Evolutionary conservation across 37 sponge, comb jelly and placozoan species (phyloP).

Genomic region (Halisarca cf. caerulea): DNA sequence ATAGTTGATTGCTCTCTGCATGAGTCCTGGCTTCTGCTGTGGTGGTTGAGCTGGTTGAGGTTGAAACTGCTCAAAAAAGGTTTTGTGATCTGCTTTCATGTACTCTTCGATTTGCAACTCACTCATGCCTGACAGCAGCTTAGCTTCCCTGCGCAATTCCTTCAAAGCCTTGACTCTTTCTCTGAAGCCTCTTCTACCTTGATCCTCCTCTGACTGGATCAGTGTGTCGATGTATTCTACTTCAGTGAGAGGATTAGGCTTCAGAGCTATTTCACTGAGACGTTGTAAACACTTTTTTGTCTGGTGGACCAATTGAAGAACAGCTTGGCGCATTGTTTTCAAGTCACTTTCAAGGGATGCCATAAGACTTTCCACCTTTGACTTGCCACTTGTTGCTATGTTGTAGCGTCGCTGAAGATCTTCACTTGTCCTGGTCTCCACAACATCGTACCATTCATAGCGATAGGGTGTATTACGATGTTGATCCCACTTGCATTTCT

Average conservation of each 20-base stretch:
- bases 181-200: not conserved
- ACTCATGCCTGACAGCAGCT: not conserved
- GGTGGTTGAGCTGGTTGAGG: too few species aligned
- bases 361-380: constrained; percentile 34
- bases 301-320: not conserved
- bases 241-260: not conserved
- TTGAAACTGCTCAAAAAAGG: too few species aligned
- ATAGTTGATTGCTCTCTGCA: too few species aligned
- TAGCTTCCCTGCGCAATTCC: not conserved
- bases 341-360: not conserved
- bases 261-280: constrained; percentile 11
- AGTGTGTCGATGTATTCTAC: constrained; percentile 1
- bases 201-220: not conserved
- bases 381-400: constrained; percentile 34
- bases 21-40: too few species aligned
- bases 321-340: not conserved
- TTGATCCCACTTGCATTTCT: constrained; percentile 55
- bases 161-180: constrained; percentile 6
- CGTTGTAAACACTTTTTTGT: not conserved
- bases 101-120: not conserved
- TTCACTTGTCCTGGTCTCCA: constrained; percentile 48
- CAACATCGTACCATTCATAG: constrained; percentile 51
- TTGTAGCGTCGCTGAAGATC: constrained; percentile 57
- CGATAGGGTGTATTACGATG: constrained; percentile 61
- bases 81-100: too few species aligned